These are phyloP conservation scores for Candidula unifasciata DNA, from an alignment of 2,888 invertebrate species.

Conservation along the genomic window DNA sequence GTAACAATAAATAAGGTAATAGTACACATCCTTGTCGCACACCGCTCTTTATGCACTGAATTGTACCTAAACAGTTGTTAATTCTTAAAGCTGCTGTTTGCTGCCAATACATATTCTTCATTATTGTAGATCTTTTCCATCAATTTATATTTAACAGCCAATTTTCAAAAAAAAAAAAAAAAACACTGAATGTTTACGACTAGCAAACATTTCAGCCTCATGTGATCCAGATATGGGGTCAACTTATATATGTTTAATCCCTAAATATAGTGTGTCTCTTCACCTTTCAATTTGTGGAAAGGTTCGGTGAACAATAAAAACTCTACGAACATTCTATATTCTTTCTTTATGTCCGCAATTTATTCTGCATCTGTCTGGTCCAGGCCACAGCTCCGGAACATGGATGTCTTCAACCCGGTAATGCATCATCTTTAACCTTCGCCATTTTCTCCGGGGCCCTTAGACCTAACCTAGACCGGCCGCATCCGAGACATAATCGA, in stretches of 20 bases:
- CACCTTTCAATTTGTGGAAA: not conserved
- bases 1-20: no score
- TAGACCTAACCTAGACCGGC: not conserved
- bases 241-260: not conserved
- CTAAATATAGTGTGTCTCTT: not conserved
- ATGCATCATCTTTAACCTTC: not conserved
- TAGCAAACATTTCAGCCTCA: no score
- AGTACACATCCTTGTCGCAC: no score
- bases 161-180: no score
- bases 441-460: not conserved
- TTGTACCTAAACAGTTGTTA: no score
- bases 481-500: constrained; percentile 12
- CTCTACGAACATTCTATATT: not conserved
- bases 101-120: no score
- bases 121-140: no score
- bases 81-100: no score
- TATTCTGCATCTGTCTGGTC: not conserved
- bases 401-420: not conserved
- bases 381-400: constrained; percentile 6
- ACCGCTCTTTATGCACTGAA: no score
- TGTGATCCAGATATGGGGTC: no score
- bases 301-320: not conserved
- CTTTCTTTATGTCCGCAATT: not conserved
- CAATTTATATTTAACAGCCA: no score
- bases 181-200: no score